Base-by-base conservation (phyloP, 2,888 invertebrate genomes). In the Tigriopus californicus region DNA sequence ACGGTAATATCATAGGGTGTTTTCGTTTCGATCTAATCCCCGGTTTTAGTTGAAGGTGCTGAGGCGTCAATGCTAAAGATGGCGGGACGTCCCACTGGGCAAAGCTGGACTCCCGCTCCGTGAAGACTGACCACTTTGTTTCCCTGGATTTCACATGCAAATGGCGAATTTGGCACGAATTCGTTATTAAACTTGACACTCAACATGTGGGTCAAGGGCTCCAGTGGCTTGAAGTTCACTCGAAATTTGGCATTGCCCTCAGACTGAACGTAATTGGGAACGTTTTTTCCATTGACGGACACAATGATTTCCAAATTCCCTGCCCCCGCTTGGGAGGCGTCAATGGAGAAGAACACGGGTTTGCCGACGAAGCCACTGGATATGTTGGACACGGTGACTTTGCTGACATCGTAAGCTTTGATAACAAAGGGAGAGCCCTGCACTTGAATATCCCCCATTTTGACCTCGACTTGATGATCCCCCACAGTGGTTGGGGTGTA, bases 301-400 rank as follows among this genome's bases (percentile, higher is more conserved):
- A 97, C 94, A 62, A 95, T 94, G 59, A 97, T 95, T 74, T 97
- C 95, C 68, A 95, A 76, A 72, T 95, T 95, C 24, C 95, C 95
- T 54, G 94, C 92, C 62, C 95, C 90, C 67, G 77, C 78, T 66
- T 75, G 73, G 61, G 75, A 75, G 8, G 78, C 78, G 68, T 78
- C 78, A 66, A 77, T 94, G 66, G 87, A 88, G 69, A 95, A 95
- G 62, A 88, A 90, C 4, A 92, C 87, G 8, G 90, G 88, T 70
- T 89, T 86, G 15, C 91, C 90, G 22, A 94, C 88, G 41, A 85
- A 79, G 1, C 90, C 90, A 6, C 85, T 84, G 13, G 85, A 84
- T 64, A 95, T 90, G 67, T 94, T 91, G 0, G 90, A 87, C 11
- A 98, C 89, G 62, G 84, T 83, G n/a, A 97, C 95, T 69, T 88